Percentiles rank a stretch among this genome's conserved stretches.
These are phyloP conservation scores for Columbina picui DNA, from an alignment of 2,113 vertebrate genomes.

Conservation along the genomic window DNA sequence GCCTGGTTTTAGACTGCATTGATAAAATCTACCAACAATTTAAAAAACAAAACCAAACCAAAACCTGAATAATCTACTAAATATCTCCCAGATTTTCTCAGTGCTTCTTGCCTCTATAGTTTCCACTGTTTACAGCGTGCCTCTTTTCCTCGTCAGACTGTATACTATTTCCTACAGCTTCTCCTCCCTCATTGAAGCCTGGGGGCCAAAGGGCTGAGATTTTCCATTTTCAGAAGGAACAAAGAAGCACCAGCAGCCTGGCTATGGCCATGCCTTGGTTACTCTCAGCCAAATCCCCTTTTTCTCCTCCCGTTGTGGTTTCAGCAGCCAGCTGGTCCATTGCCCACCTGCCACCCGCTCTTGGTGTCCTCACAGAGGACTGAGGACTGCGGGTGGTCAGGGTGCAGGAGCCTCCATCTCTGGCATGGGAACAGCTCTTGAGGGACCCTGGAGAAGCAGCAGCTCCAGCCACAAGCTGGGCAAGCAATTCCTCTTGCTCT, in stretches of 20 bases:
- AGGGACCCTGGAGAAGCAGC: background rate
- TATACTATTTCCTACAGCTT: background rate
- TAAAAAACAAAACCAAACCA: fast-evolving
- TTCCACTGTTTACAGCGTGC: background rate
- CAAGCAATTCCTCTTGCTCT: background rate
- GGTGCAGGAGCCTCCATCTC: background rate
- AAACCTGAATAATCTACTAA: background rate
- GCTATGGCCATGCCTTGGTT: background rate
- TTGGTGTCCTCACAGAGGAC: background rate
- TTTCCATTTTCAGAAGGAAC: background rate
- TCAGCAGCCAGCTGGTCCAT: background rate
- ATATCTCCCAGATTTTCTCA: background rate
- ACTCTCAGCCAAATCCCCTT: background rate
- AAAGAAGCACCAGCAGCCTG: background rate
- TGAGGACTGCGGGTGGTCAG: background rate
- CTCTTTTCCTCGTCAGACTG: background rate
- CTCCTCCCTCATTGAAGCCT: fast-evolving
- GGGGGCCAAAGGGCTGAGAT: background rate
- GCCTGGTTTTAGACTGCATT: background rate
- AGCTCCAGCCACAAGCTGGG: background rate
- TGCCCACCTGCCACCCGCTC: background rate
- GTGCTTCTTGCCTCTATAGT: fast-evolving
- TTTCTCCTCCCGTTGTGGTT: background rate
- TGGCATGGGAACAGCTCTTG: background rate
- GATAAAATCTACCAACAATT: background rate